Conservation (phyloP, 2,113 vertebrate species). For the Dromaius novaehollandiae region DNA sequence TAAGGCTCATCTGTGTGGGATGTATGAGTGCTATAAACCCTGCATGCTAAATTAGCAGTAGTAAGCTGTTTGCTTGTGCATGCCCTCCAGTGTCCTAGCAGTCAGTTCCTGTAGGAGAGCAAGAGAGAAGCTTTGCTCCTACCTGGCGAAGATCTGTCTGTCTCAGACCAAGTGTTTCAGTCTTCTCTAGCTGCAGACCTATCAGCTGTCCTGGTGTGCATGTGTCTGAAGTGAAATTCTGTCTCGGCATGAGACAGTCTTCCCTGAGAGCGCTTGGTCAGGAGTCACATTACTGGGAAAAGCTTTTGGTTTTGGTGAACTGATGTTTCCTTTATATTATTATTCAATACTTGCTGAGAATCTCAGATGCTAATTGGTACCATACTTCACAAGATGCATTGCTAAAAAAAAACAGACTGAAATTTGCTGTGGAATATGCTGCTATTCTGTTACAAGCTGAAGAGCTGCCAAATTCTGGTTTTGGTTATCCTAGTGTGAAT, state of each 20-base stretch:
- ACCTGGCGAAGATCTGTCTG: neutral
- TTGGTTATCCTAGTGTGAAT: neutral
- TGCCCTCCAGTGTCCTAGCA: neutral
- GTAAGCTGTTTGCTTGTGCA: neutral
- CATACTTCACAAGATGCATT: neutral
- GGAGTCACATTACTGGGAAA: neutral
- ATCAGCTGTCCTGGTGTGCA: neutral
- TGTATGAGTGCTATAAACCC: neutral
- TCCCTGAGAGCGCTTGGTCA: neutral
- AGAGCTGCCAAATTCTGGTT: neutral
- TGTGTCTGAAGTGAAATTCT: neutral
- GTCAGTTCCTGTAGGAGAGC: accelerated
- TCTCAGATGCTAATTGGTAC: neutral
- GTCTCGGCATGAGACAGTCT: neutral
- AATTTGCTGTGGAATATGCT: neutral
- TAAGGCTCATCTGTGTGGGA: too few relatives aligned
- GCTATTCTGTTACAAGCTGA: neutral
- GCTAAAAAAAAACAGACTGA: neutral
- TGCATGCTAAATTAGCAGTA: neutral
- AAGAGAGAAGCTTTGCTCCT: neutral
- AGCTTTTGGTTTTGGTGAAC: neutral
- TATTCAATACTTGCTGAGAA: neutral
- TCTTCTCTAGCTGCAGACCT: neutral
- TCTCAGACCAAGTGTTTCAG: neutral
- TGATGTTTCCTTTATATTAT: accelerated